Percentiles rank a stretch among this genome's conserved stretches.
Conservation (phyloP, 37 sponge, comb jelly and placozoan genomes). For the Axinella damicornis region DNA sequence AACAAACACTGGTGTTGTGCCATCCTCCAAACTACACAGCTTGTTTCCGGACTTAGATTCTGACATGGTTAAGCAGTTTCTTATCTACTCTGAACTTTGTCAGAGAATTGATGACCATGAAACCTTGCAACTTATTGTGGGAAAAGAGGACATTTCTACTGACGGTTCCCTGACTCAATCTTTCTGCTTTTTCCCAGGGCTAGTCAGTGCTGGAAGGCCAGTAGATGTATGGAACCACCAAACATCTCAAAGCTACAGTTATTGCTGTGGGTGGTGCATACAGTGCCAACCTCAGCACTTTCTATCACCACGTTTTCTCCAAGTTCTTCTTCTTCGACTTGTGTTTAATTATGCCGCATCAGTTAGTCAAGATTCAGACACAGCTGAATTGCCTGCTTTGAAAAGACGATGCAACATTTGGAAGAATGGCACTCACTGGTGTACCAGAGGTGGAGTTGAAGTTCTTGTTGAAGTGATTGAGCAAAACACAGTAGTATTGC, state of each 20-base stretch:
- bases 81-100: conserved; percentile 15
- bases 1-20: conserved; percentile 16
- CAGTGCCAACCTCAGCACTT: neutral
- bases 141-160: too few species aligned
- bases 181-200: conserved; percentile 31
- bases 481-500: conserved; percentile 3
- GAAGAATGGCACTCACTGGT: conserved; percentile 37
- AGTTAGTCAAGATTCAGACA: neutral
- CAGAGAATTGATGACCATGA: conserved; percentile 10
- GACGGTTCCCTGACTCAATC: too few species aligned
- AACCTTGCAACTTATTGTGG: conserved; percentile 9
- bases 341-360: conserved; percentile 23
- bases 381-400: neutral
- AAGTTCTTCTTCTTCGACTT: conserved; percentile 15
- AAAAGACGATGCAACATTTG: neutral
- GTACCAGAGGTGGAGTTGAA: conserved; percentile 12
- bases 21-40: neutral
- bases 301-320: conserved; percentile 22
- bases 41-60: conserved; percentile 9
- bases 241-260: neutral
- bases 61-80: conserved; percentile 1
- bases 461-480: conserved; percentile 16
- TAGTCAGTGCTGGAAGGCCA: neutral
- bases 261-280: conserved; percentile 15
- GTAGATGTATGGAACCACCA: neutral